Evolutionary conservation across 2,113 vertebrate species (phyloP).

Genomic region (Austrofundulus limnaeus): DNA sequence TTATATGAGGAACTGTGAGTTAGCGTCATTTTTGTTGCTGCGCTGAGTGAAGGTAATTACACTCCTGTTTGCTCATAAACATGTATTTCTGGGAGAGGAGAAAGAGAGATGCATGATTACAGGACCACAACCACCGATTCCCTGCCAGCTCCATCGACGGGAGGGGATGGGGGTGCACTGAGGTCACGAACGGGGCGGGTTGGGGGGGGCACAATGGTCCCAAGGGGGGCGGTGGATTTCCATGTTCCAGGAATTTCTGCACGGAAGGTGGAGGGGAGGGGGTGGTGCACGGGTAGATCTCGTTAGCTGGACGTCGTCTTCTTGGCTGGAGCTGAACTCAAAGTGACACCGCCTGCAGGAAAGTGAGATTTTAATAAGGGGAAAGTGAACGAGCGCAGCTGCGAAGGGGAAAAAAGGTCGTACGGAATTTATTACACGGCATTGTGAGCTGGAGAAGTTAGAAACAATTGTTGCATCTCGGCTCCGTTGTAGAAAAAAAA

Average conservation of each 20-base stretch:
- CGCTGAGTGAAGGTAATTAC: background rate
- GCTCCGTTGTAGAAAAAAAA: background rate
- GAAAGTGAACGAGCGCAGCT: slow-evolving; percentile 1
- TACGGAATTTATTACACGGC: background rate
- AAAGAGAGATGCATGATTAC: background rate
- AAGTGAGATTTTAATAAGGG: slow-evolving; percentile 20
- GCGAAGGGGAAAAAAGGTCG: background rate
- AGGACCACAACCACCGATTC: background rate
- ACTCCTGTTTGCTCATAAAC: background rate
- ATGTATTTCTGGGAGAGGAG: background rate
- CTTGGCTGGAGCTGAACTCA: slow-evolving; percentile 3
- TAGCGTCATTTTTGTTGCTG: background rate
- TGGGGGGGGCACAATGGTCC: background rate
- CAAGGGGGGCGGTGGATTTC: background rate
- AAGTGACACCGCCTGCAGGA: slow-evolving; percentile 3
- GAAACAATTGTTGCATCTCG: background rate
- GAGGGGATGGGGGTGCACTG: background rate
- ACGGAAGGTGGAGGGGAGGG: background rate
- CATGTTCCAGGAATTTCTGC: background rate
- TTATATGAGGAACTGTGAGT: background rate
- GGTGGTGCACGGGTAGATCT: background rate
- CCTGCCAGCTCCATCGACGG: background rate
- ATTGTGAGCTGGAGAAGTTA: background rate
- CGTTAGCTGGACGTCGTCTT: background rate
- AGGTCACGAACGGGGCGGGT: background rate